Evolutionary conservation across 2,888 invertebrate species (phyloP), one percentile per base, ranked within the genome.

Genomic region (Rhagonycha fulva): DNA sequence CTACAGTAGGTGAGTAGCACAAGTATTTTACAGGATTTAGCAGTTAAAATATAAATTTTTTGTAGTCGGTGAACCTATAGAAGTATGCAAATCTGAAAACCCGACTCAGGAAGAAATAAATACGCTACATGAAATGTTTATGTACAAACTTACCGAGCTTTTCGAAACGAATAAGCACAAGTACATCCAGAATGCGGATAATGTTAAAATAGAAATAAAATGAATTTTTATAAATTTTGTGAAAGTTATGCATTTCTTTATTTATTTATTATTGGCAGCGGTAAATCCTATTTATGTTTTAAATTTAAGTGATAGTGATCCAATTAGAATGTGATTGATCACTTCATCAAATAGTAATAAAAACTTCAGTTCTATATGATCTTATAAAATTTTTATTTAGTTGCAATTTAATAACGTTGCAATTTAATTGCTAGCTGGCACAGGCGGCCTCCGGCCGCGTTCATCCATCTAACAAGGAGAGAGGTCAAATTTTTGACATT

Each of bases 1-100:
- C 93, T 61, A 95, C 96, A 82, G 96, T 98, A 83, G 95, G 97
- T 97, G 87, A 92, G 94, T 89, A 47, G 19, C 24, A 9, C 10
- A 9, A 19, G 12, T 63, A 2, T 24, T 9, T 10, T 23, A 19
- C 5, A 23, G 11, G n/a, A 63, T 63, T 10, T 63, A 24, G 7
- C 9, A 1, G 4, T 10, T 12, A 24, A 9, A 66, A 66, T 66
- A 60, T 28, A 47, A 71, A 23, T 14, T 69, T 76, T 81, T 80
- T 71, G n/a, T 88, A 97, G 96, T 98, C 84, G 98, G 98, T 3
- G 89, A 90, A 19, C 97, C 98, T 7, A 92, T 98, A 83, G 92
- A 93, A 72, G 91, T 98, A 0, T 89, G 91, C 70, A 93, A 91
- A 87, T 92, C 91, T 80, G 86, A 89, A n/a, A 90, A 94, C 24